These are phyloP conservation scores for Centropyge bicolor DNA, from an alignment of 2,797 vertebrate genomes.

Conservation along the genomic window DNA sequence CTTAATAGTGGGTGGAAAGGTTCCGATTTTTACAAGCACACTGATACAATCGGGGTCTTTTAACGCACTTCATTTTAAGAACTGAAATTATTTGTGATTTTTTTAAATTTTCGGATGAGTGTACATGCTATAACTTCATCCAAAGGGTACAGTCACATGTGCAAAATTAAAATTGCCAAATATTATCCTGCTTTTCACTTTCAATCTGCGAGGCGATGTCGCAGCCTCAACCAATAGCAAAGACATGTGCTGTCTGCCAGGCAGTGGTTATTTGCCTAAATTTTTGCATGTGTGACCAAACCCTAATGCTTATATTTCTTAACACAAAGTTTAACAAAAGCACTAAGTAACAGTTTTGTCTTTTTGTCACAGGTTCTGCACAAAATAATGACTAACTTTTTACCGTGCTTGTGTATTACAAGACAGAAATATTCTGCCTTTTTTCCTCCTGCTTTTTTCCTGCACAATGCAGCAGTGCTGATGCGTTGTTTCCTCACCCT, in stretches of 20 bases:
- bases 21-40: background rate
- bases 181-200: no score
- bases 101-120: background rate
- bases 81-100: background rate
- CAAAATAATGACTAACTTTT: constrained; percentile 28
- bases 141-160: no score
- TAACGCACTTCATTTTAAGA: background rate
- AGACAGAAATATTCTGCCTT: constrained; percentile 41
- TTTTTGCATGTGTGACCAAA: no score
- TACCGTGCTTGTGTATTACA: constrained; percentile 12
- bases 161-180: no score
- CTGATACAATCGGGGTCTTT: background rate
- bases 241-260: no score
- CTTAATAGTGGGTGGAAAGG: constrained; percentile 1
- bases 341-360: constrained; percentile 6
- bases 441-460: constrained; percentile 45
- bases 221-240: no score
- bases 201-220: no score
- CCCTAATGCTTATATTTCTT: constrained; percentile 2
- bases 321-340: constrained; percentile 12
- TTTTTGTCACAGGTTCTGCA: constrained; percentile 26
- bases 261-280: no score
- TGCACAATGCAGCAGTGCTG: constrained; percentile 68
- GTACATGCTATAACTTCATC: background rate
- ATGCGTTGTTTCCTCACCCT: constrained; percentile 72